These are phyloP conservation scores for Acyrthosiphon pisum DNA, from an alignment of 1,140 invertebrate species.

Conservation along the genomic window DNA sequence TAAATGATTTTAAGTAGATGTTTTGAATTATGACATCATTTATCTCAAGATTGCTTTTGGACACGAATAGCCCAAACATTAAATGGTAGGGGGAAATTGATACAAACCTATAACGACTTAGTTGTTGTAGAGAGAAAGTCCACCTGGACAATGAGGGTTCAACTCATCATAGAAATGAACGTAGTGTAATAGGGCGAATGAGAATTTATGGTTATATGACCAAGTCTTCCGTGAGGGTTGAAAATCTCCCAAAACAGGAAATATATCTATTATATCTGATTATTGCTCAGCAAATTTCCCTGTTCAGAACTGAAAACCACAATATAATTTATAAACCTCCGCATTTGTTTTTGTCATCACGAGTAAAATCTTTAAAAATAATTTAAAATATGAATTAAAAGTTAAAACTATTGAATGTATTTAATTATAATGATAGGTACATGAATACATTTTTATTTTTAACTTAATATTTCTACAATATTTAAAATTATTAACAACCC, in stretches of 20 bases:
- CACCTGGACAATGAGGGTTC: slow-evolving; percentile 25
- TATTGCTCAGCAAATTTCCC: not conserved
- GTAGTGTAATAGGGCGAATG: not conserved
- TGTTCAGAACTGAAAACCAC: not conserved
- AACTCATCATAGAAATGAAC: not conserved
- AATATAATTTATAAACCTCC: not conserved
- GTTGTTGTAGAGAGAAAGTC: not conserved
- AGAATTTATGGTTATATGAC: slow-evolving; percentile 21
- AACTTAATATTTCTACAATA: not conserved
- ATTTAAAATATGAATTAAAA: too few species aligned
- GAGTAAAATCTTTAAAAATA: not conserved
- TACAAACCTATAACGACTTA: slow-evolving; percentile 39
- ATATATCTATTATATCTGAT: not conserved
- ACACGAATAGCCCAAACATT: slow-evolving; percentile 36
- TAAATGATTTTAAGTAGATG: not conserved
- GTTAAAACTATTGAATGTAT: not conserved
- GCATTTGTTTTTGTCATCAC: not conserved
- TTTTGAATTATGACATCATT: not conserved
- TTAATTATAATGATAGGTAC: not conserved
- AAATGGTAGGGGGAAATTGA: slow-evolving; percentile 35
- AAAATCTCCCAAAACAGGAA: not conserved
- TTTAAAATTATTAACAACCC: not conserved
- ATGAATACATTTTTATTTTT: not conserved
- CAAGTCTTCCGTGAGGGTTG: not conserved
- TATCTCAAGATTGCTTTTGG: slow-evolving; percentile 25